Conservation (phyloP, 2,113 vertebrate genomes). For the Alligator mississippiensis region DNA sequence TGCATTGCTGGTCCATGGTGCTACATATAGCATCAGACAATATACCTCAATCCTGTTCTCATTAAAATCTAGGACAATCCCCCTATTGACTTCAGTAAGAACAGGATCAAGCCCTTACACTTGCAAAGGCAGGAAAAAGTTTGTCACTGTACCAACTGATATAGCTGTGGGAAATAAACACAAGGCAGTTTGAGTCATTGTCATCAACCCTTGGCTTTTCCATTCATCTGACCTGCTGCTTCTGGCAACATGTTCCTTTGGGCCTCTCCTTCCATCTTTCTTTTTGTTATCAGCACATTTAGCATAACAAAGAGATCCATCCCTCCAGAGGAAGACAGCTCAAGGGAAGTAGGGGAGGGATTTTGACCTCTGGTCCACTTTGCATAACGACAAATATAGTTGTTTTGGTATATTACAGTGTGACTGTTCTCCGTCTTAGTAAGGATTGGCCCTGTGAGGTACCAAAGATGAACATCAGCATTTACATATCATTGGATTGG, state of each 20-base stretch:
- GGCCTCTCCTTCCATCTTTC: neutral
- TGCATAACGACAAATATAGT: neutral
- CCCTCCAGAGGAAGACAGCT: neutral
- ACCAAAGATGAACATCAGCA: neutral
- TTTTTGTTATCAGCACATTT: conserved; percentile 33
- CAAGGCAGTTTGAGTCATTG: conserved; percentile 12
- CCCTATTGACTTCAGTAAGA: conserved; percentile 36
- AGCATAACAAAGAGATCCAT: neutral
- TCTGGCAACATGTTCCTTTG: conserved; percentile 39
- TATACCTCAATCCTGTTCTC: conserved; percentile 1
- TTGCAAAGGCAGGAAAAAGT: conserved; percentile 35
- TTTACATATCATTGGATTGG: neutral
- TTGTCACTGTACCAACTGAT: conserved; percentile 50
- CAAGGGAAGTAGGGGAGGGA: neutral
- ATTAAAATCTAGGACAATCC: conserved; percentile 24
- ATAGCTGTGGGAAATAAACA: conserved; percentile 34
- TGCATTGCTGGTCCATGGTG: neutral
- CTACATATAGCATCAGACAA: conserved; percentile 18
- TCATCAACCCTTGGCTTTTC: neutral
- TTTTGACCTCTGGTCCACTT: neutral
- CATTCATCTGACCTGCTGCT: conserved; percentile 45
- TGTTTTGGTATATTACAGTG: neutral
- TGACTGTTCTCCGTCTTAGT: neutral
- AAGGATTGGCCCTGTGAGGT: neutral
- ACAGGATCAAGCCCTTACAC: conserved; percentile 15